Evolutionary conservation across 2,797 vertebrate species (phyloP).

Genomic region (Gymnopithys bicolor): DNA sequence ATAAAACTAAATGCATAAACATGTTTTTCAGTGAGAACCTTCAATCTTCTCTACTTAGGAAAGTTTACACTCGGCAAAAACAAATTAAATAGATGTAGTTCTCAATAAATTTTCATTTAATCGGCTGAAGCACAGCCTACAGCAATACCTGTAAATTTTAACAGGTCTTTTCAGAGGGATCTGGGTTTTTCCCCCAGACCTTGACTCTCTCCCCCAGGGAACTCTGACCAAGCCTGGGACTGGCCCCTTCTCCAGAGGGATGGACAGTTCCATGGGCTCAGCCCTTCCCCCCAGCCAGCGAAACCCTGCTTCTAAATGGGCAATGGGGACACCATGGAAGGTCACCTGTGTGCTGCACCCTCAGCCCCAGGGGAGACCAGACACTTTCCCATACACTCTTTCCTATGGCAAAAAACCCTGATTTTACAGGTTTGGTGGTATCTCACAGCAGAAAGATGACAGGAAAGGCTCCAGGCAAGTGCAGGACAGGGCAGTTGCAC

Average conservation of each 20-base stretch:
- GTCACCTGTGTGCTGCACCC: accelerated
- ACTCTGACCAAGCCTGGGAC: background rate
- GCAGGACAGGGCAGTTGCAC: background rate
- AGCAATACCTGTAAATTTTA: background rate
- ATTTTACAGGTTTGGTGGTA: background rate
- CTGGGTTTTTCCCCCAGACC: background rate
- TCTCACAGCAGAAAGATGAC: accelerated
- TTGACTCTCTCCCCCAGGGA: accelerated
- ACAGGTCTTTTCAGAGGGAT: background rate
- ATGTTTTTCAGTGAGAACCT: background rate
- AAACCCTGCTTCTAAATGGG: accelerated
- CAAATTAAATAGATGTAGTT: accelerated
- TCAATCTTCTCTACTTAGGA: background rate
- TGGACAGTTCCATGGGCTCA: background rate
- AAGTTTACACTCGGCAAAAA: background rate
- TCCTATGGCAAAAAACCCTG: background rate
- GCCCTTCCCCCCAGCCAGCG: background rate
- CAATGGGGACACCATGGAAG: accelerated
- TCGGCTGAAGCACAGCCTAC: background rate
- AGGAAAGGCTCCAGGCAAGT: background rate
- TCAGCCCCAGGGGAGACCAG: background rate
- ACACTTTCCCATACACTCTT: background rate
- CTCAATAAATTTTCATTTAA: background rate
- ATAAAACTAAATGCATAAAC: background rate
- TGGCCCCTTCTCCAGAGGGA: background rate